A percentile compares a stretch with the other conserved stretches of the same genome.
Evolutionary conservation across 2,113 vertebrate genomes (phyloP).

Genomic region (Pogonocichla stellata): DNA sequence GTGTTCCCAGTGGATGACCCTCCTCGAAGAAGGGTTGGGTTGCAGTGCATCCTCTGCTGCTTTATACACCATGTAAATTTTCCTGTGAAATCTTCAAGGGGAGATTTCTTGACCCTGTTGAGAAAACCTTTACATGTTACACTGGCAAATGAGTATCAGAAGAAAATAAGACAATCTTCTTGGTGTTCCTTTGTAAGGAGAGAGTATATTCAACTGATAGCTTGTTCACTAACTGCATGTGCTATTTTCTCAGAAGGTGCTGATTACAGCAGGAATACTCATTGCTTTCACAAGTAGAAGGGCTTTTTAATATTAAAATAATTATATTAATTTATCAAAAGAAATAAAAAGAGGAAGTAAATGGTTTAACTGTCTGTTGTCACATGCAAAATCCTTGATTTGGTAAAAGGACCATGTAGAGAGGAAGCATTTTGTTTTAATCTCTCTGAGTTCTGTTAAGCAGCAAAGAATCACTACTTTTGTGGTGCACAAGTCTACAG

Average conservation of each 20-base stretch:
- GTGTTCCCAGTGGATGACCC: not conserved
- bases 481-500: conserved; percentile 44
- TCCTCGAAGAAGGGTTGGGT: not conserved
- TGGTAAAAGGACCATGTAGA: conserved; percentile 16
- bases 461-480: conserved; percentile 45
- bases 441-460: conserved; percentile 35
- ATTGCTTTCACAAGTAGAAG: not conserved
- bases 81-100: not conserved
- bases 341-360: not conserved
- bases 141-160: not conserved
- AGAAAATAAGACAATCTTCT: not conserved
- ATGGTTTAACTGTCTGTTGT: conserved; percentile 5
- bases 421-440: conserved; percentile 52
- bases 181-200: not conserved
- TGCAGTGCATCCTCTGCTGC: not conserved
- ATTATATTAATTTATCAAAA: conserved; percentile 3
- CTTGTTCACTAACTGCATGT: not conserved
- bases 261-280: not conserved
- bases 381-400: conserved; percentile 38
- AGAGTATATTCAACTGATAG: not conserved
- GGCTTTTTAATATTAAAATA: not conserved
- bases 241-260: conserved; percentile 1
- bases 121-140: not conserved
- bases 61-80: not conserved
- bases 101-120: not conserved